A percentile compares a stretch with the other conserved stretches of the same genome.
Conservation (phyloP, 1,140 invertebrate genomes). For the Acromyrmex echinatior region DNA sequence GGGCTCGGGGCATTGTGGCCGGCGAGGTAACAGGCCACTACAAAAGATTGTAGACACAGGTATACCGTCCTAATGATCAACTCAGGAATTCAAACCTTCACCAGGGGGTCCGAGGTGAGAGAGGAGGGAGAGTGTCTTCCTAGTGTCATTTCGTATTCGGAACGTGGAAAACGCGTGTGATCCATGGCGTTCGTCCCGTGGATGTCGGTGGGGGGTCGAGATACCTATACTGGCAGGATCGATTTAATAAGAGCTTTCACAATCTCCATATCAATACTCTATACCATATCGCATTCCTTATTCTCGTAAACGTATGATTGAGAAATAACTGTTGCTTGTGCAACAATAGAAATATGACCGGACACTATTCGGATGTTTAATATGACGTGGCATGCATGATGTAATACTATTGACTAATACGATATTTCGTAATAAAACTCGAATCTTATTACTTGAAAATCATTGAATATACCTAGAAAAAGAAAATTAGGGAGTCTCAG, state of each 20-base stretch:
- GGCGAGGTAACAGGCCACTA: slow-evolving; percentile 77
- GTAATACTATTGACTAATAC: background rate
- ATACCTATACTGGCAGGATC: background rate
- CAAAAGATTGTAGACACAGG: slow-evolving; percentile 81
- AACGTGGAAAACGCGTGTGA: slow-evolving; percentile 10
- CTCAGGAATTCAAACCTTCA: slow-evolving; percentile 73
- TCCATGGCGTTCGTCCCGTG: slow-evolving; percentile 10
- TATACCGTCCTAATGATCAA: slow-evolving; percentile 83
- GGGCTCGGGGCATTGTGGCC: slow-evolving; percentile 77
- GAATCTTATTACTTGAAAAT: background rate
- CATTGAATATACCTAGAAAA: too few species aligned
- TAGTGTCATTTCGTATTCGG: slow-evolving; percentile 59
- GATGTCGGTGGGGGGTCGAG: background rate
- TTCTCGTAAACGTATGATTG: background rate
- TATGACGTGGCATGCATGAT: background rate
- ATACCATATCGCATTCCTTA: background rate
- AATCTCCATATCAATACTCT: background rate
- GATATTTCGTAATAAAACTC: background rate
- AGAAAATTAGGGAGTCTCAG: background rate
- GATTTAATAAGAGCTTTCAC: slow-evolving; percentile 36
- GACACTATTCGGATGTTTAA: background rate
- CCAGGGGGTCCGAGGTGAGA: background rate
- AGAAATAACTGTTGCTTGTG: background rate
- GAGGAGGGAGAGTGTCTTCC: slow-evolving; percentile 20
- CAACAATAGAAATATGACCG: background rate